Base-by-base conservation (phyloP, 1,140 invertebrate species). In the Oryzaephilus surinamensis region DNA sequence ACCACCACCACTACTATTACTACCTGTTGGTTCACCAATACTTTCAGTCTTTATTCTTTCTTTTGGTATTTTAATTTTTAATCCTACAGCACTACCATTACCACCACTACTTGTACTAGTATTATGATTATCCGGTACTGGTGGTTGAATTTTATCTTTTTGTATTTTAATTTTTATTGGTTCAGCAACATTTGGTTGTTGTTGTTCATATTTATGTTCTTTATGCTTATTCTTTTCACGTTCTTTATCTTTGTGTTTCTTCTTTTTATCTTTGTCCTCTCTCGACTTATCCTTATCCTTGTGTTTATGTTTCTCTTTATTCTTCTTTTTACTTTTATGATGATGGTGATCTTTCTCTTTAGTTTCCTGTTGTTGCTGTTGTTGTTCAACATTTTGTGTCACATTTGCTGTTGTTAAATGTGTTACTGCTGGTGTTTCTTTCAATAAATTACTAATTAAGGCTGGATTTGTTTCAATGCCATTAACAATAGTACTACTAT, bases 141-240 rank as follows among this genome's bases (percentile, higher is more conserved):
- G 27, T 19, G 15, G 26, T 12, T 60, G 43, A 50, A 75, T 56
- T 51, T 74, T 75, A 33, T 78, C 75, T 53, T 76, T 80, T 3
- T 76, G 69, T 31, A 81, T 79, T 15, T 74, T 81, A 8, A 81
- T 75, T 50, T 76, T 79, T 5, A 78, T 68, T 1, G 71, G 69
- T 27, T 66, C 62, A 1, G 64, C 55, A 3, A 42, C 53, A 23
- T 31, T 42, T 6, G 46, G 37, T 46, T 67, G 63, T 50, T 76
- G 73, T 45, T 76, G 68, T 46, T 76, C 73, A 24, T 73, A 69
- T 21, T 71, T 63, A 15, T 63, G 47, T 23, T 67, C 63, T 32
- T 67, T 69, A 12, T 65, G 62, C 35, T 72, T 71, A 34, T 76
- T 64, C 41, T 69, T 67, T 36, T 72, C 63, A 40, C 65, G 64